Conservation (phyloP, 2,113 vertebrate species). For the Myiagra hebetior region DNA sequence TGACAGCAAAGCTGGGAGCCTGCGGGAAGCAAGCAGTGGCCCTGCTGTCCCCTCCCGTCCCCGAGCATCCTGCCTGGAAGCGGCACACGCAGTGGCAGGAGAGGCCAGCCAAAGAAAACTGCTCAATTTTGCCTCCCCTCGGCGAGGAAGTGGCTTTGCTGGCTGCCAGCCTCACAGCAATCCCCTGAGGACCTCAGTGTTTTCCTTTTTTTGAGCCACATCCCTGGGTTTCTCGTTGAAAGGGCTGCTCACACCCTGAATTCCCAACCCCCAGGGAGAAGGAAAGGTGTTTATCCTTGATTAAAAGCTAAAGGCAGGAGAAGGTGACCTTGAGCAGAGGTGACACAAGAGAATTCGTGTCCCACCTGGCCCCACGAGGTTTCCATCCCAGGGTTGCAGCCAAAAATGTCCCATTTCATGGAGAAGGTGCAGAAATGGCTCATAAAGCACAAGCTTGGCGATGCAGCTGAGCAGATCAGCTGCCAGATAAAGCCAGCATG, state of each 20-base stretch:
- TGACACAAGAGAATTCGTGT: rapidly evolving
- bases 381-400: not conserved
- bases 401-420: not conserved
- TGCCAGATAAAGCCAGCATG: not conserved
- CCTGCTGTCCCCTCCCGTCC: not conserved
- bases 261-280: rapidly evolving
- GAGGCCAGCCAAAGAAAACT: constrained; percentile 12
- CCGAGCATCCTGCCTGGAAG: not conserved
- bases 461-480: not conserved
- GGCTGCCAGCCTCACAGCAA: not conserved
- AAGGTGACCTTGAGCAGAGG: not conserved
- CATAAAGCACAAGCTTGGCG: constrained; percentile 9
- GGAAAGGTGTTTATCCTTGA: not conserved
- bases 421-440: constrained; percentile 32
- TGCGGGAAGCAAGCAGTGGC: not conserved
- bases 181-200: not conserved
- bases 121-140: not conserved
- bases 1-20: not conserved
- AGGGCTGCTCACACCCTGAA: not conserved
- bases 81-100: rapidly evolving
- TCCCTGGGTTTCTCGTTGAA: not conserved
- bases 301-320: not conserved
- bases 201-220: not conserved
- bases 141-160: not conserved
- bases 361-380: not conserved